Conservation (phyloP, 2,113 vertebrate genomes). For the Sorex araneus region DNA sequence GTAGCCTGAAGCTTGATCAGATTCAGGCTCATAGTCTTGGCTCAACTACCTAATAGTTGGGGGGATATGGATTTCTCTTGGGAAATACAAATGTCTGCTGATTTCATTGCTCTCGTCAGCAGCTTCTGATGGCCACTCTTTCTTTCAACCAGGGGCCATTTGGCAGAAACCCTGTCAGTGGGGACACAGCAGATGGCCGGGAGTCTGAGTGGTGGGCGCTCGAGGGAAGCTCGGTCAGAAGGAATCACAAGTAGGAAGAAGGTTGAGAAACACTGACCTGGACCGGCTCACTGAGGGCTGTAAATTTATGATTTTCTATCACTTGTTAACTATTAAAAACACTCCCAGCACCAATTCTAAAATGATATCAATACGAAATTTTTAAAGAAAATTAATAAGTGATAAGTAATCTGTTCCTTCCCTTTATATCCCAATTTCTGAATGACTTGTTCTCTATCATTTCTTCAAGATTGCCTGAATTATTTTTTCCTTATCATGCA, state of each 20-base stretch:
- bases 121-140: background rate
- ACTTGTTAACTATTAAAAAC: background rate
- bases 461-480: background rate
- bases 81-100: background rate
- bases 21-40: background rate
- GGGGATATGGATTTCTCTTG: background rate
- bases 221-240: too few species aligned
- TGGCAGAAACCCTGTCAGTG: too few species aligned
- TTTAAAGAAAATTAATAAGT: background rate
- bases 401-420: background rate
- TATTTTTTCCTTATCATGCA: background rate
- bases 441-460: background rate
- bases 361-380: background rate
- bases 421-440: conserved; percentile 12
- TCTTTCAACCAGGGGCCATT: too few species aligned
- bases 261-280: background rate
- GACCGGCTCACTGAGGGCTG: background rate
- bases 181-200: too few species aligned
- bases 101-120: background rate
- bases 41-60: background rate
- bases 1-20: background rate
- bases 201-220: too few species aligned
- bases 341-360: too few species aligned
- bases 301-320: background rate
- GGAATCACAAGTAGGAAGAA: too few species aligned